Evolutionary conservation across 2,113 vertebrate species (phyloP), one percentile per base, ranked within the genome.

Genomic region (Chloebia gouldiae): DNA sequence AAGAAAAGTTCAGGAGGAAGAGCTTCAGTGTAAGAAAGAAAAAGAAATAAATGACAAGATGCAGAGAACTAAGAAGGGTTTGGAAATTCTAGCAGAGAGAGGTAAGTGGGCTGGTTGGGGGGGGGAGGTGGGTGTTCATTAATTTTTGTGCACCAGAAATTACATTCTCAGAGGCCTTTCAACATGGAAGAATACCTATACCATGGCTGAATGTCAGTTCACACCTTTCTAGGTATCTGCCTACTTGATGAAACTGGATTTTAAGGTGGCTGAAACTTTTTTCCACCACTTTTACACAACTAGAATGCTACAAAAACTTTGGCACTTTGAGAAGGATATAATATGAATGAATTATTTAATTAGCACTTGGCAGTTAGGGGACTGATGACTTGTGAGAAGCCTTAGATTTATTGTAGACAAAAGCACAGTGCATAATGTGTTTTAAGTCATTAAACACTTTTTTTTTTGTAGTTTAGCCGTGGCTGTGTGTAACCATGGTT

Each of bases 41-140:
- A 98, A 98, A 25, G 96, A 97, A 90, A 95, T 95, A 63, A 93
- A 37, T 35, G 97, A 98, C 91, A 98, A 97, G 35, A 91, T 99
- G 86, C 97, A 98, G 96, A 98, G 99, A 83, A 99, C 99, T 2
- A 98, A 98, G 80, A 98, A 98, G 44, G 99, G 99, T 2, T 98
- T 99, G 79, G 98, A 99, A 98, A 99, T 99, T 70, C 98, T 99
- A 44, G 99, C 99, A 3, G 98, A 99, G 92, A 98, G 99, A 98
- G 99, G 99, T 98, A 68, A 89, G 20, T 27, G 15, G 15, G 3
- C 21, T 47, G 56, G 21, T 40, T 81, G 22, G 10, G 7, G 35
- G 5, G 5, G 9, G 3, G 1, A 59, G 24, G 4, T 81, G 21
- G 1, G 0, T 50, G 8, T 59, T 85, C 22, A 9, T 83, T 63